Conservation (phyloP, 1,140 invertebrate genomes). For the Drosophila arizonae region DNA sequence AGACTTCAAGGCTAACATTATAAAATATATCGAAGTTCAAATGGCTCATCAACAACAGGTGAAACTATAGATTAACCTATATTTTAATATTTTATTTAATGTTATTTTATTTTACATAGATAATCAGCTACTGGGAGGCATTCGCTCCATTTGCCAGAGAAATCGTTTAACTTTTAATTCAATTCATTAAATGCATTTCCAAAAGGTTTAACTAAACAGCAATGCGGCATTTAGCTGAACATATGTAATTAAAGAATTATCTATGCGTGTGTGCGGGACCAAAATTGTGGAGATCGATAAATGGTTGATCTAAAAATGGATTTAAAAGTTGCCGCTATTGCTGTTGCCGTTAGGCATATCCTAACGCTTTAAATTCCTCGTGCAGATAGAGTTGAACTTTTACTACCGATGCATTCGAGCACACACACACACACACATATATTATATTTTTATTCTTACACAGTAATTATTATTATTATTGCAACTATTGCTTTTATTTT, state of each 20-base stretch:
- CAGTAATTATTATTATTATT: slow-evolving; percentile 60
- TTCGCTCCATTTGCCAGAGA: slow-evolving; percentile 96
- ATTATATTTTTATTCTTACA: slow-evolving; percentile 55
- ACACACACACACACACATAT: slow-evolving; percentile 7
- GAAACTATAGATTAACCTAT: not conserved
- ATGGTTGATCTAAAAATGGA: not conserved
- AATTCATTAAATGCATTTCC: slow-evolving; percentile 32
- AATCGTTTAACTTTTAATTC: slow-evolving; percentile 84
- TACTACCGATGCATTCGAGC: slow-evolving; percentile 47
- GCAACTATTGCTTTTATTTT: slow-evolving; percentile 56
- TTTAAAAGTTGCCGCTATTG: slow-evolving; percentile 22
- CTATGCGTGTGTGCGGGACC: slow-evolving; percentile 55
- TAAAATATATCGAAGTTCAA: slow-evolving; percentile 96
- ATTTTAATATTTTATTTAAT: not conserved
- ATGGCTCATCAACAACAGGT: slow-evolving; percentile 98
- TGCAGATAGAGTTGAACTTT: slow-evolving; percentile 68
- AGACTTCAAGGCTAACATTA: slow-evolving; percentile 95
- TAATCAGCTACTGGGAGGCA: slow-evolving; percentile 97
- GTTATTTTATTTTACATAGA: slow-evolving; percentile 84
- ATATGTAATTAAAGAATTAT: slow-evolving; percentile 23
- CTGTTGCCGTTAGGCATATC: slow-evolving; percentile 34
- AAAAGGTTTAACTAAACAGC: slow-evolving; percentile 37
- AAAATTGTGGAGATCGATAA: slow-evolving; percentile 45
- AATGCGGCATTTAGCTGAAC: slow-evolving; percentile 39
- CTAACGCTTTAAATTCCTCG: slow-evolving; percentile 60